Conservation (phyloP, 2,797 vertebrate species). For the Linurgus olivaceus region DNA sequence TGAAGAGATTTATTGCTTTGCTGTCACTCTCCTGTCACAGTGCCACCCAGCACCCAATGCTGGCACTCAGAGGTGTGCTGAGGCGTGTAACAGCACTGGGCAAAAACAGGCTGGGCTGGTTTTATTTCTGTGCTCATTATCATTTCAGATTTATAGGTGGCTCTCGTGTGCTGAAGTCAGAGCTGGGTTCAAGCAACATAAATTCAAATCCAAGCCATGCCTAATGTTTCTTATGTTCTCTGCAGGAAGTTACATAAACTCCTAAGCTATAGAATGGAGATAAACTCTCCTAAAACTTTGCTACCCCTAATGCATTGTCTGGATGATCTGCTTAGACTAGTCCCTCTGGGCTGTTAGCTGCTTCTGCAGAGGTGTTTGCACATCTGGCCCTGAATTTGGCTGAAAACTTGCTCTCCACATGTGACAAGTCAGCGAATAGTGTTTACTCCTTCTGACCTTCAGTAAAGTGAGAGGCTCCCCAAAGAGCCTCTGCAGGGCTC, state of each 20-base stretch:
- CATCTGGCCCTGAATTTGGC: neutral
- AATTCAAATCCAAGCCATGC: neutral
- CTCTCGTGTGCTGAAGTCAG: neutral
- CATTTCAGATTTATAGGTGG: neutral
- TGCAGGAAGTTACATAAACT: neutral
- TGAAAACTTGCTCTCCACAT: neutral
- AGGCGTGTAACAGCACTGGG: accelerated
- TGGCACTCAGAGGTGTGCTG: neutral
- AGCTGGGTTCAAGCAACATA: neutral
- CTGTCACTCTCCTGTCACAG: accelerated
- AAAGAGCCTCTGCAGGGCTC: neutral
- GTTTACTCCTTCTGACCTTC: neutral
- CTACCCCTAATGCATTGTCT: neutral
- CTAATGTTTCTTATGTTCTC: neutral
- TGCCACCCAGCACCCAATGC: neutral
- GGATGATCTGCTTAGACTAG: neutral
- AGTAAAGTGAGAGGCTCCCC: neutral
- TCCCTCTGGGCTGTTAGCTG: neutral
- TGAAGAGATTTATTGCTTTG: neutral
- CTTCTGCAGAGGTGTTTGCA: neutral
- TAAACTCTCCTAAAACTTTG: neutral
- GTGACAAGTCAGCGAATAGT: neutral
- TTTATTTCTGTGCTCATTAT: neutral
- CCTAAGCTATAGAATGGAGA: neutral
- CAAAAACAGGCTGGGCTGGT: neutral